Percentiles rank a stretch among this genome's conserved stretches.
These are phyloP conservation scores for Hipparchia semele DNA, from an alignment of 2,888 invertebrate species.

Conservation along the genomic window DNA sequence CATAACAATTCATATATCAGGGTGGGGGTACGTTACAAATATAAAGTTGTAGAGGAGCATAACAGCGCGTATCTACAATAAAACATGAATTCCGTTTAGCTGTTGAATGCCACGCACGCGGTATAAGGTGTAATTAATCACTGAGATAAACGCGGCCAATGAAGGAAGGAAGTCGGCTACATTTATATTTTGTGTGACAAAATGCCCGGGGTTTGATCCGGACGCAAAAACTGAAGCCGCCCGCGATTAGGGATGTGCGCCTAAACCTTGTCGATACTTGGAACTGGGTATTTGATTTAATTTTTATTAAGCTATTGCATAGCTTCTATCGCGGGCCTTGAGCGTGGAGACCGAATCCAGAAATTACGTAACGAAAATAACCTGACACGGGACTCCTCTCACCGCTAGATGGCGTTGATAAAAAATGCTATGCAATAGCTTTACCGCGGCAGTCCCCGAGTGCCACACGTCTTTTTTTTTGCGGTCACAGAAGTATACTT, in stretches of 20 bases:
- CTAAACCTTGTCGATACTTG: constrained; percentile 2
- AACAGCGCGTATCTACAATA: constrained; percentile 23
- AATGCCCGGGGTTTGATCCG: constrained; percentile 81
- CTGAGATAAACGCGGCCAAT: constrained; percentile 78
- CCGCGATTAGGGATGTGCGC: constrained; percentile 53
- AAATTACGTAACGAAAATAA: too few relatives aligned
- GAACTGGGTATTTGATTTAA: not conserved
- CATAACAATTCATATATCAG: not conserved
- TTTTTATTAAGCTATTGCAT: too few relatives aligned
- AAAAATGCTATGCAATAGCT: too few relatives aligned
- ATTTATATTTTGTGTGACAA: constrained; percentile 83
- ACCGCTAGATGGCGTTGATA: too few relatives aligned
- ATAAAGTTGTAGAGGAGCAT: constrained; percentile 26
- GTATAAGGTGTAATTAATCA: constrained; percentile 74
- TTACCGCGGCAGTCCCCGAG: too few relatives aligned
- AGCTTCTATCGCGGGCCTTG: too few relatives aligned
- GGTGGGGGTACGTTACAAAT: not conserved
- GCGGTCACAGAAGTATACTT: too few relatives aligned
- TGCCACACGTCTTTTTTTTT: not conserved
- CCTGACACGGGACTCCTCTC: too few relatives aligned
- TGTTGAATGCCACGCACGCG: constrained; percentile 59
- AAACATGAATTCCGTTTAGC: constrained; percentile 40
- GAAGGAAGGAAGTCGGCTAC: constrained; percentile 80
- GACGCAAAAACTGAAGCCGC: constrained; percentile 79
- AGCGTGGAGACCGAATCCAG: too few relatives aligned